Evolutionary conservation across 2,888 invertebrate genomes (phyloP).

Genomic region (Meteorus cinctellus): DNA sequence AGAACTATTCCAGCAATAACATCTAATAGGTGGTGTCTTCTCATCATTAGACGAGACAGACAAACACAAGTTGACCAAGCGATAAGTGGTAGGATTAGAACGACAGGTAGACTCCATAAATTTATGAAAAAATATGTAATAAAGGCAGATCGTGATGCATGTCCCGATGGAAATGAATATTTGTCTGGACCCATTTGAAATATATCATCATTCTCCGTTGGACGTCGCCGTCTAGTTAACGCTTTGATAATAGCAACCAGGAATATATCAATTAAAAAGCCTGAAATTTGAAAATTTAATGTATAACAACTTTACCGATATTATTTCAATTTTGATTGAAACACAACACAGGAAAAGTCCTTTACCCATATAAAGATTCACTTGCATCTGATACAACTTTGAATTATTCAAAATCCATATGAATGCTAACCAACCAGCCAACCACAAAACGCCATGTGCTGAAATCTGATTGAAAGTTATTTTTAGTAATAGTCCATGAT

Average conservation of each 20-base stretch:
- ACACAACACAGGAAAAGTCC: not conserved
- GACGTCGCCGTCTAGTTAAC: constrained; percentile 84
- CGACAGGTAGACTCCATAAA: constrained; percentile 78
- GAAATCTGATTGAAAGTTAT: constrained; percentile 78
- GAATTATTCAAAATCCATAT: constrained; percentile 84
- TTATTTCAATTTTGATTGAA: constrained; percentile 33
- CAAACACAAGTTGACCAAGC: constrained; percentile 86
- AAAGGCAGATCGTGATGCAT: constrained; percentile 88
- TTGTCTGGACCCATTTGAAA: constrained; percentile 90
- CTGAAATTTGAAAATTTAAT: constrained; percentile 75
- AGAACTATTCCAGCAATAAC: constrained; percentile 83
- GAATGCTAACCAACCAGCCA: constrained; percentile 84
- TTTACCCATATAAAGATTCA: constrained; percentile 88
- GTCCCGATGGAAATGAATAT: constrained; percentile 96
- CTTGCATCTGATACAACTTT: constrained; percentile 84
- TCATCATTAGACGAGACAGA: constrained; percentile 86
- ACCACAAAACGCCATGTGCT: constrained; percentile 92
- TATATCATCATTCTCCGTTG: constrained; percentile 78
- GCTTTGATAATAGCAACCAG: constrained; percentile 87
- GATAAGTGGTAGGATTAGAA: constrained; percentile 79
- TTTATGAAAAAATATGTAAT: constrained; percentile 83
- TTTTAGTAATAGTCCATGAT: not conserved
- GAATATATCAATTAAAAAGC: constrained; percentile 86
- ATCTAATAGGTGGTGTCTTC: constrained; percentile 92
- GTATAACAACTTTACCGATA: constrained; percentile 20